Conservation (phyloP, 2,888 invertebrate genomes). For the Tolmerus cingulatus region DNA sequence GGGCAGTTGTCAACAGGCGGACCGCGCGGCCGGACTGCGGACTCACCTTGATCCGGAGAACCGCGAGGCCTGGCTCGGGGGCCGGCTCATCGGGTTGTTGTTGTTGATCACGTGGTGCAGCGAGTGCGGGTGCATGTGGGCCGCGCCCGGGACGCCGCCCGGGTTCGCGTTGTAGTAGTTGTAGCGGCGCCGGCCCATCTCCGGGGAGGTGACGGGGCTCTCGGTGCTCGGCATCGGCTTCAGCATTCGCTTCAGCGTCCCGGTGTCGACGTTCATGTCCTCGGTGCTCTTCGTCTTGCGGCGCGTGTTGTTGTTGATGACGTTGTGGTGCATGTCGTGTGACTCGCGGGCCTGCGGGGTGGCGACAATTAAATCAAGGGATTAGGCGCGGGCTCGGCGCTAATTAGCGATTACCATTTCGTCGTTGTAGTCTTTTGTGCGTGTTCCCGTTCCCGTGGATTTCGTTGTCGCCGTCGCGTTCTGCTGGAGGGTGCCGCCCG, state of each 20-base stretch:
- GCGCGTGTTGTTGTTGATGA: conserved; percentile 78
- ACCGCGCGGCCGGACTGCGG: not conserved
- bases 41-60: conserved; percentile 71
- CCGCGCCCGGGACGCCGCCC: conserved; percentile 65
- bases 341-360: conserved; percentile 69
- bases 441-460: conserved; percentile 69
- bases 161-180: conserved; percentile 69
- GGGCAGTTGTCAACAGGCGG: not conserved
- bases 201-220: conserved; percentile 89
- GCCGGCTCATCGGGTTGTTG: conserved; percentile 66
- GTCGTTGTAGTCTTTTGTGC: conserved; percentile 73
- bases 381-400: not conserved
- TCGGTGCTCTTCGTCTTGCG: conserved; percentile 91
- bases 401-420: conserved; percentile 66
- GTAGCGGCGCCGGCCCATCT: conserved; percentile 85
- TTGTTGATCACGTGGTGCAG: conserved; percentile 69
- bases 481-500: conserved; percentile 74
- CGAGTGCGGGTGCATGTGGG: conserved; percentile 69
- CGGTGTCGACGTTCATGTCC: conserved; percentile 75
- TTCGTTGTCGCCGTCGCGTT: conserved; percentile 69
- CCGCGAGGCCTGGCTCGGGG: conserved; percentile 72
- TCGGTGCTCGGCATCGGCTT: conserved; percentile 92
- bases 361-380: conserved; percentile 7
- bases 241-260: conserved; percentile 88
- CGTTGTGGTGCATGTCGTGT: conserved; percentile 74